These are phyloP conservation scores for Drosophila heteroneura DNA, from an alignment of 2,888 invertebrate genomes.

Conservation along the genomic window DNA sequence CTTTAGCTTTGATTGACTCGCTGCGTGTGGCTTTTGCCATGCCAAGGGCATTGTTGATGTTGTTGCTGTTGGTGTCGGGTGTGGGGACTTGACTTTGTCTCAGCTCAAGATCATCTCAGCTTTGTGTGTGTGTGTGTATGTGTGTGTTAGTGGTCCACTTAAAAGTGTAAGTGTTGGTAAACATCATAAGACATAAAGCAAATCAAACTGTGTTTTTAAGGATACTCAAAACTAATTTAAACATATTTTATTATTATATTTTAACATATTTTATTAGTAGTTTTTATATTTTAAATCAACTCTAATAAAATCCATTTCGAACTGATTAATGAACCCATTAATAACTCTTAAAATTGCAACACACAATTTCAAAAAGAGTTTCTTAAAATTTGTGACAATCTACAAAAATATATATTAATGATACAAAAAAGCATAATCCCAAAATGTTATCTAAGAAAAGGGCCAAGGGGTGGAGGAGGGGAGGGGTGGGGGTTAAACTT, in stretches of 20 bases:
- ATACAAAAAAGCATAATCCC: background rate
- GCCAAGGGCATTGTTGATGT: slow-evolving; percentile 64
- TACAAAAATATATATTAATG: background rate
- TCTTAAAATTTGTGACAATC: slow-evolving; percentile 2
- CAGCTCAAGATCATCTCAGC: slow-evolving; percentile 60
- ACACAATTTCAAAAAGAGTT: background rate
- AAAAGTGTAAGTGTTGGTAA: slow-evolving; percentile 40
- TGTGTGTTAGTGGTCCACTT: background rate
- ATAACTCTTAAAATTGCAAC: slow-evolving; percentile 8
- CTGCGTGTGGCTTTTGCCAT: slow-evolving; percentile 73
- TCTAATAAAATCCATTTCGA: background rate
- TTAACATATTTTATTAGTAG: background rate
- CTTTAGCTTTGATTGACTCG: slow-evolving; percentile 39
- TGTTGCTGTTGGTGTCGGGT: slow-evolving; percentile 38
- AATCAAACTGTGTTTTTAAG: background rate
- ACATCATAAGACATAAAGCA: background rate
- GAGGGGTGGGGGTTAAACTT: slow-evolving; percentile 57
- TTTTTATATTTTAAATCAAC: background rate
- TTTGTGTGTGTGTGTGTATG: background rate
- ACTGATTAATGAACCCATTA: background rate
- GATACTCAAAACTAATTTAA: background rate
- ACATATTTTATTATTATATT: background rate
- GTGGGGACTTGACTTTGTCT: slow-evolving; percentile 62
- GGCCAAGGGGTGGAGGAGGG: slow-evolving; percentile 26
- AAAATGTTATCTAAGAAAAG: slow-evolving; percentile 34